Percentiles rank a stretch among this genome's conserved stretches.
These are phyloP conservation scores for Rhynchomys soricoides DNA, from an alignment of 2,113 vertebrate species.

Conservation along the genomic window DNA sequence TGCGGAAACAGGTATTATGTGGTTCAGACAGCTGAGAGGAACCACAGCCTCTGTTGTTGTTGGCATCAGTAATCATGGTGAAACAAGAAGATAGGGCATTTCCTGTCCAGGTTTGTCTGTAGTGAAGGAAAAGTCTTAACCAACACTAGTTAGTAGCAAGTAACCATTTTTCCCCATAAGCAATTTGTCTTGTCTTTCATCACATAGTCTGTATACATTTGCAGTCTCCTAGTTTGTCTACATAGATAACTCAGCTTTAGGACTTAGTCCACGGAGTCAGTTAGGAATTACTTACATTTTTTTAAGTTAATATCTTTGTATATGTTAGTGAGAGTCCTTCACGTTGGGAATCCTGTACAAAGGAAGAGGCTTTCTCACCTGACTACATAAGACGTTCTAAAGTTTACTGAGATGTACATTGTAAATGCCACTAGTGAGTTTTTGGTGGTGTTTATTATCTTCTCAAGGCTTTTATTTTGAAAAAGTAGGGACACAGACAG, in stretches of 20 bases:
- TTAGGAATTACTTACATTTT: not conserved
- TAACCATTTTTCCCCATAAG: not conserved
- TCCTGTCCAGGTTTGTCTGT: not conserved
- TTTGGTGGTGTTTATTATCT: not conserved
- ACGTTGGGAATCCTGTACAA: not conserved
- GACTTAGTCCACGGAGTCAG: not conserved
- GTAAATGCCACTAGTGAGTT: not conserved
- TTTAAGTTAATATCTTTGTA: conserved; percentile 40
- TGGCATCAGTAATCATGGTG: not conserved
- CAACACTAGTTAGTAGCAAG: conserved; percentile 26
- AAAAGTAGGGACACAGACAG: not conserved
- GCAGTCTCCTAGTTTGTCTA: not conserved
- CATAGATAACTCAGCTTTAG: not conserved
- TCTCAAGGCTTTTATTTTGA: conserved; percentile 32
- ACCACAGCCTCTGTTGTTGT: not conserved
- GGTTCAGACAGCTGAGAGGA: not conserved
- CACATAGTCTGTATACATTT: not conserved
- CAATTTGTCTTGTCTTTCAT: not conserved
- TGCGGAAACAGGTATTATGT: not conserved
- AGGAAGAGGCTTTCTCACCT: conserved; percentile 25
- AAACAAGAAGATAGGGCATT: conserved; percentile 24
- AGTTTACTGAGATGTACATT: conserved; percentile 31
- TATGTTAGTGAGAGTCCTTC: not conserved
- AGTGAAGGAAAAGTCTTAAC: not conserved
- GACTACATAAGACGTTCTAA: not conserved